Base-by-base conservation (phyloP, 2,888 invertebrate species). In the Folsomia manolachei region DNA sequence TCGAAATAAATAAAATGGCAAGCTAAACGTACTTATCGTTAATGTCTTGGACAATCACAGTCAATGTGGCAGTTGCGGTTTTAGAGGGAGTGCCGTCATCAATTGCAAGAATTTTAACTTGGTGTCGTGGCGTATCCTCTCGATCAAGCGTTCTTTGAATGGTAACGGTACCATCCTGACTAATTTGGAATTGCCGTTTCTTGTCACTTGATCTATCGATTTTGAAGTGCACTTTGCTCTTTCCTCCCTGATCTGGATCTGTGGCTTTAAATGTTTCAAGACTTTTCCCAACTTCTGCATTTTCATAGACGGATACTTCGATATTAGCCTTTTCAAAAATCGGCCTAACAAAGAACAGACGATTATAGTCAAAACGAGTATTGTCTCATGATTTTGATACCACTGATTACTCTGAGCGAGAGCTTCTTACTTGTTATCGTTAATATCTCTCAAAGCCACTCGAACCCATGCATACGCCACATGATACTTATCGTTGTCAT, bases 401-500 rank as follows among this genome's bases (percentile, higher is more conserved):
- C n/a, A n/a, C n/a, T n/a, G n/a, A n/a, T n/a, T 4, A n/a, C 19
- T n/a, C 4, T 7, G 60, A 60, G 27, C 2, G 11, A 4, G 7
- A 19, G 24, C 27, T 21, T 51, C 39, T 21, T 24, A 62, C 69
- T 69, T 69, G 27, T 63, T 66, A 27, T 66, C 64, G 25, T 79
- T 79, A 75, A 85, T 83, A 84, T 98, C 98, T 74, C 93, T 88
- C 74, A 99, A 87, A 83, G 92, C 93, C 27, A 97, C 94, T 76
- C 93, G 92, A 71, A 97, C 95, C 93, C 94, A 95, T 1, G 96
- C 95, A 85, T 94, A 94, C 75, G 96, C 96, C 78, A 96, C 94
- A 86, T 97, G 96, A 83, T 96, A 94, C 84, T 97, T 97, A 84
- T 99, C 98, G 85, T 94, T 94, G 85, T 94, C 94, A 83, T 94